Evolutionary conservation across 2,113 vertebrate species (phyloP), one percentile per base, ranked within the genome.

Genomic region (Platysteira castanea): DNA sequence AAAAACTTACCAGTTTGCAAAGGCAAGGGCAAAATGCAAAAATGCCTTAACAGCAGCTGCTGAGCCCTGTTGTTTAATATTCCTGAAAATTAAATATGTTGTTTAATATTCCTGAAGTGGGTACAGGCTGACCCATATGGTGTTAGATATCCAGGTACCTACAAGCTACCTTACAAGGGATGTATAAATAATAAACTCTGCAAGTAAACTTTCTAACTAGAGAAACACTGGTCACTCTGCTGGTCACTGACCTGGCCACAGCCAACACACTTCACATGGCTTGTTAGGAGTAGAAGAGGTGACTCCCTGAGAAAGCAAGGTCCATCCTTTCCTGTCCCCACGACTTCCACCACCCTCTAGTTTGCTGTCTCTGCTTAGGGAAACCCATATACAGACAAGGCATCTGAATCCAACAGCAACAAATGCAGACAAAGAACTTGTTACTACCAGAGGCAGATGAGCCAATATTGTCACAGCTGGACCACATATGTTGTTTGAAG

Each of bases 401-500:
- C 26, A 70, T 77, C 47, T 35, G 65, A 87, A 87, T 71, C n/a
- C 81, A 91, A 93, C 20, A 33, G 35, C 37, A 88, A 54, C 65
- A 85, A 84, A 87, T 19, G 44, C 53, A 85, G 70, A 35, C 37
- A 59, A 79, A 64, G 11, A 56, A 60, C 69, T 49, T 87, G 69
- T 47, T 91, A 41, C 70, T 93, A 16, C 41, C 65, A 73, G 33
- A 93, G 35, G 31, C 69, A 74, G 60, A 84, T 16, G 42, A 93
- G 74, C 61, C 88, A 85, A 75, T 42, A 56, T n/a, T 82, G 61
- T 93, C 79, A 92, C 93, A 92, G 88, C 70, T 76, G 82, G 79
- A 85, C 83, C 85, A 76, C 65, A 52, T 70, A 70, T 23, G 41
- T 81, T 87, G 74, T 93, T 71, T 89, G 84, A 87, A 82, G 70